Conservation (phyloP, 2,888 invertebrate species). For the Platycheirus rosarum region DNA sequence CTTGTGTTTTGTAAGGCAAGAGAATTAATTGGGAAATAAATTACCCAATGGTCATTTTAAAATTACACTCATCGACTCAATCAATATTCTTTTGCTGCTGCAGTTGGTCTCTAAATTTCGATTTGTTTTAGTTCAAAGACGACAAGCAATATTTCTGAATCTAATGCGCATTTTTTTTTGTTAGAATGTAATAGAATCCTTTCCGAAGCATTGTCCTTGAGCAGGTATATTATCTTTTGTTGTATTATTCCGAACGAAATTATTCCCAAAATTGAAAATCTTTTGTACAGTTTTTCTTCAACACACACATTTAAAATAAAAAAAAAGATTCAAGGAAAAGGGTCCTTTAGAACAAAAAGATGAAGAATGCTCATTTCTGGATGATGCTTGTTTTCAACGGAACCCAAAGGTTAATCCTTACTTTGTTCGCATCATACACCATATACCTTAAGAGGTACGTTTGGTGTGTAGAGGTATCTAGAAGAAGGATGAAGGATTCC, state of each 20-base stretch:
- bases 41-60: constrained; percentile 65
- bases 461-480: constrained; percentile 6
- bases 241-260: constrained; percentile 37
- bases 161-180: constrained; percentile 50
- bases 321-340: constrained; percentile 56
- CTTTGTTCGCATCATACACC: constrained; percentile 35
- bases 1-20: constrained; percentile 17
- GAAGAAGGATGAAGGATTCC: constrained; percentile 3
- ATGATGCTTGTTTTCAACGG: constrained; percentile 58
- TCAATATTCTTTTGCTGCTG: constrained; percentile 34
- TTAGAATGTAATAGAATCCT: constrained; percentile 70
- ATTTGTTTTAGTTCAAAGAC: constrained; percentile 14
- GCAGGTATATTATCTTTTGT: constrained; percentile 68
- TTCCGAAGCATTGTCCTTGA: constrained; percentile 58
- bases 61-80: constrained; percentile 66
- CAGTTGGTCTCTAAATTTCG: constrained; percentile 38
- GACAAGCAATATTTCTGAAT: neutral
- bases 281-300: constrained; percentile 54
- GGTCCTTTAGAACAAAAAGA: constrained; percentile 65
- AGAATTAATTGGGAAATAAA: constrained; percentile 71
- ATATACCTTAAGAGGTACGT: neutral
- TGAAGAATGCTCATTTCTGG: constrained; percentile 68
- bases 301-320: neutral
- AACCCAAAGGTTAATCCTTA: constrained; percentile 69
- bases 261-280: constrained; percentile 68